Conservation (phyloP, 2,888 invertebrate genomes). For the Rhorus exstirpatorius region DNA sequence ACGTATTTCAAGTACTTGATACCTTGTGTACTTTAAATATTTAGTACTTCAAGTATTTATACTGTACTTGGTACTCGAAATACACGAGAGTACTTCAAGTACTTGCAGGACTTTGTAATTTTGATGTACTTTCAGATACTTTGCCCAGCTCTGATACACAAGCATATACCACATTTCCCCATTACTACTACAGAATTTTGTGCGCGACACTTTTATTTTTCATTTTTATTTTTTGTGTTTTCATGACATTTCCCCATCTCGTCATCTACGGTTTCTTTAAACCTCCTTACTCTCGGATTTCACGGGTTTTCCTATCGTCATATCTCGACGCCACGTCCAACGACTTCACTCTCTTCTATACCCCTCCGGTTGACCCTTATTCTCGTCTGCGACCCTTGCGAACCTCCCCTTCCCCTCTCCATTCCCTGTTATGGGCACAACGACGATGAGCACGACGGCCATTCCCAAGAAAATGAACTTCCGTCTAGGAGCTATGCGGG, state of each 20-base stretch:
- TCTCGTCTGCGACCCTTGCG: slow-evolving; percentile 43
- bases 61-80: no score
- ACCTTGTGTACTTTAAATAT: no score
- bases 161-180: background rate
- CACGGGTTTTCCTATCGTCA: slow-evolving; percentile 53
- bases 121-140: no score
- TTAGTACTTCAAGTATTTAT: no score
- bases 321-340: slow-evolving; percentile 51
- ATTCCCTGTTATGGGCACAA: no score
- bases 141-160: no score
- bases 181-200: slow-evolving; percentile 6
- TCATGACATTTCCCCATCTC: no score
- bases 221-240: slow-evolving; percentile 49
- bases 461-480: slow-evolving; percentile 73
- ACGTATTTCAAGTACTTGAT: no score
- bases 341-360: slow-evolving; percentile 32
- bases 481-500: slow-evolving; percentile 66
- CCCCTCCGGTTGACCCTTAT: slow-evolving; percentile 52
- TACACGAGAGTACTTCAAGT: background rate
- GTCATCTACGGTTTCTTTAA: slow-evolving; percentile 37
- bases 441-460: slow-evolving; percentile 70
- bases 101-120: no score
- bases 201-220: slow-evolving; percentile 37
- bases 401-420: no score
- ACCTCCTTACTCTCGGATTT: slow-evolving; percentile 44